Evolutionary conservation across 2,888 invertebrate genomes (phyloP).

Genomic region (Bombylius discolor): DNA sequence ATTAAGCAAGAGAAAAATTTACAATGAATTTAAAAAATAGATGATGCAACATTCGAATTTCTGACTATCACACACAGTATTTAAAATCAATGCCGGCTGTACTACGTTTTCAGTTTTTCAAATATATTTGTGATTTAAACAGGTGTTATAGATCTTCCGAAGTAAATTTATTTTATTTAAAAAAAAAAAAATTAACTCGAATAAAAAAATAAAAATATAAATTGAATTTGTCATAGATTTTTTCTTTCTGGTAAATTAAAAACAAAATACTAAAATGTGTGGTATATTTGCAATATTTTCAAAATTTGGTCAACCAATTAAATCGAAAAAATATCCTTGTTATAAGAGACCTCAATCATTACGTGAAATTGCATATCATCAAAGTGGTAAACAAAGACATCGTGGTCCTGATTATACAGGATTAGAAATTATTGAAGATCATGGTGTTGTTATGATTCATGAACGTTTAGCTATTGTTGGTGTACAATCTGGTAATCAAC

Average conservation of each 20-base stretch:
- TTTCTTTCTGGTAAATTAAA: background rate
- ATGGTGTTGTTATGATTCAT: constrained; percentile 30
- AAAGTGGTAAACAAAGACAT: constrained; percentile 31
- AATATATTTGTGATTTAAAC: background rate
- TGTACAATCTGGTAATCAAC: constrained; percentile 31
- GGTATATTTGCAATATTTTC: constrained; percentile 35
- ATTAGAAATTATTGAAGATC: constrained; percentile 22
- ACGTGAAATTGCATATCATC: constrained; percentile 30
- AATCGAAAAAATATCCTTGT: constrained; percentile 17
- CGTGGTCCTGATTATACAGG: constrained; percentile 35
- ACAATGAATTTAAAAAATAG: too few relatives aligned
- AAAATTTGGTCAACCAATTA: constrained; percentile 23
- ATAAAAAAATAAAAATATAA: too few relatives aligned
- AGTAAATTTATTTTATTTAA: too few relatives aligned
- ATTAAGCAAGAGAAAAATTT: background rate
- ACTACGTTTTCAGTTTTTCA: background rate
- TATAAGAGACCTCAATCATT: constrained; percentile 20
- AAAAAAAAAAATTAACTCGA: too few relatives aligned
- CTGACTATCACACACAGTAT: background rate
- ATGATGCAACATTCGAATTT: background rate
- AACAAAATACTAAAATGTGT: constrained; percentile 23
- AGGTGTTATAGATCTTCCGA: background rate
- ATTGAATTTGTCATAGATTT: too few relatives aligned
- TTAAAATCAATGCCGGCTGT: background rate
- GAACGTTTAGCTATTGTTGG: constrained; percentile 31